These are phyloP conservation scores for Caenorhabditis parvicauda DNA, from an alignment of 2,888 invertebrate genomes.

Conservation along the genomic window DNA sequence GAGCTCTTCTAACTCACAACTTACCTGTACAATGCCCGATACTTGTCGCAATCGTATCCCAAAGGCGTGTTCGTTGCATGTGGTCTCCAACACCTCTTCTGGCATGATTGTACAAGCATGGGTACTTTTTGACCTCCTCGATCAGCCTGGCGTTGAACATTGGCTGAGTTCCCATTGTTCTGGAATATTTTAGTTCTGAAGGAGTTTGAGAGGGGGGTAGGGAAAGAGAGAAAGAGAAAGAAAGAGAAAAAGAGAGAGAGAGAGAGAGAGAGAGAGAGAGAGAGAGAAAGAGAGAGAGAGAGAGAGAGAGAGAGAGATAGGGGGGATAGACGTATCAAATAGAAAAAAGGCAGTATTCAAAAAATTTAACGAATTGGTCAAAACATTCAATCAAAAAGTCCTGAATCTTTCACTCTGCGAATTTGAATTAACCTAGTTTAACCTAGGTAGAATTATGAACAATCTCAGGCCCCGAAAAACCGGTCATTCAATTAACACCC, in stretches of 20 bases:
- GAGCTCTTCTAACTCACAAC: not conserved
- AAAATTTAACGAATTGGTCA: no score
- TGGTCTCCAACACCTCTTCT: slow-evolving; percentile 48
- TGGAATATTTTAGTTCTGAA: no score
- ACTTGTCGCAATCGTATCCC: slow-evolving; percentile 55
- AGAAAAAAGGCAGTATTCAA: no score
- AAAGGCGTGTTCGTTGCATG: slow-evolving; percentile 50
- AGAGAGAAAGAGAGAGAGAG: not conserved
- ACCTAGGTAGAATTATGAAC: no score
- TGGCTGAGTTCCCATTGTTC: slow-evolving; percentile 41
- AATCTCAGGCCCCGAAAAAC: no score
- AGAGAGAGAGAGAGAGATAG: no score
- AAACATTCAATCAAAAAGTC: no score
- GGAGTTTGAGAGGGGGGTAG: not conserved
- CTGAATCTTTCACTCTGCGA: no score
- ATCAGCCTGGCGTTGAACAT: slow-evolving; percentile 59
- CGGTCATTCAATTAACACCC: no score
- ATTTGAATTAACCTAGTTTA: no score
- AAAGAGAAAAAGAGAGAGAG: slow-evolving; percentile 5
- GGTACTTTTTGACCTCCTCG: slow-evolving; percentile 52
- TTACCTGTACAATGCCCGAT: slow-evolving; percentile 53
- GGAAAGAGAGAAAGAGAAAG: slow-evolving; percentile 5
- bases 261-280: not conserved
- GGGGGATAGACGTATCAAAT: no score
- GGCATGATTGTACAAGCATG: slow-evolving; percentile 59